phyloP scores from a whole-genome alignment of 2,113 vertebrate genomes.

The Chunga burmeisteri region DNA sequence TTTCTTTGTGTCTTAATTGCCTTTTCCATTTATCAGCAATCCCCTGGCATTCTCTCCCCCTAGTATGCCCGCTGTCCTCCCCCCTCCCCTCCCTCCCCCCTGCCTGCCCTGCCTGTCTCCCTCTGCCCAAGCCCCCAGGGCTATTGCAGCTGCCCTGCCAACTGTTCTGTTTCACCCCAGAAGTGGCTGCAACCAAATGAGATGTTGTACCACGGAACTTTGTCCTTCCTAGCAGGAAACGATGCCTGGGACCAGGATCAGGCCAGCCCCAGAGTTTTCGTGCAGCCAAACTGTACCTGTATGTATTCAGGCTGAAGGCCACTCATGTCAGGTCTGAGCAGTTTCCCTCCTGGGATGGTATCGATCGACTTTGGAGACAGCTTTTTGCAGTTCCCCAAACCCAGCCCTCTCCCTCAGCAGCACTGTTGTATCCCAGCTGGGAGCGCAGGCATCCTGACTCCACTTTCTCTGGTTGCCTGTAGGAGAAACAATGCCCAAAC shows the following conservation, averaged over 20 bases:
- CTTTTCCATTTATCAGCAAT: not conserved
- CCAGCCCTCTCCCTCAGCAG: not conserved
- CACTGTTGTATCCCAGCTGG: fast-evolving
- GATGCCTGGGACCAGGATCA: not conserved
- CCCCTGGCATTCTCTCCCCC: not conserved
- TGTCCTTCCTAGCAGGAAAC: not conserved
- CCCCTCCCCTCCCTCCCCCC: not conserved
- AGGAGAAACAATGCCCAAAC: not conserved
- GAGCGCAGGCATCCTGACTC: not conserved
- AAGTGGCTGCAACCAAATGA: not conserved
- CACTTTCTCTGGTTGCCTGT: not conserved
- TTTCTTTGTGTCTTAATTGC: conserved; percentile 44
- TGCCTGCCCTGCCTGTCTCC: not conserved
- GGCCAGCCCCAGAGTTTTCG: not conserved
- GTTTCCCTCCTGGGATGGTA: not conserved
- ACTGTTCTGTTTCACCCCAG: not conserved
- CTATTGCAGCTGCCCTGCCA: not conserved
- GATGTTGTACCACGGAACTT: not conserved
- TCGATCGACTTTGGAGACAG: not conserved
- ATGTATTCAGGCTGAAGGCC: not conserved
- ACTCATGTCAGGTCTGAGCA: not conserved
- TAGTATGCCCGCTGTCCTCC: not conserved
- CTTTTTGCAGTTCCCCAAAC: not conserved
- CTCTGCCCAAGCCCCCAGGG: not conserved
- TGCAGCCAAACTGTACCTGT: not conserved